Evolutionary conservation across 2,888 invertebrate species (phyloP).

Genomic region (Leucophora obtusa): DNA sequence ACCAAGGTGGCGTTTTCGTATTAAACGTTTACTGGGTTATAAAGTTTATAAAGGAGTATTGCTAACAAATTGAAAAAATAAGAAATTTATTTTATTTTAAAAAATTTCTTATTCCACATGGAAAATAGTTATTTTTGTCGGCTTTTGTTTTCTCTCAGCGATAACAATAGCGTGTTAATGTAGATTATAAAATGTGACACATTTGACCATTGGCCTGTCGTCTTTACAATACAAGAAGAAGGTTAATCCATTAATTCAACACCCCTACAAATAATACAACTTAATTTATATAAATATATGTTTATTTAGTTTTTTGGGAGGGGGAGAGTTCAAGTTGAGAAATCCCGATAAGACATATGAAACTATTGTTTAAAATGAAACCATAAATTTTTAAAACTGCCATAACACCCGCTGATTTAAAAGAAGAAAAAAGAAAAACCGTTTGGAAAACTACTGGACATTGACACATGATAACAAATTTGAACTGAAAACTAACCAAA

Average conservation of each 20-base stretch:
- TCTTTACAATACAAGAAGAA: slow-evolving; percentile 5
- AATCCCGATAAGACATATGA: slow-evolving; percentile 32
- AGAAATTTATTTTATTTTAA: not conserved
- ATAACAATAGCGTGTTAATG: slow-evolving; percentile 74
- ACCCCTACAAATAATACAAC: slow-evolving; percentile 52
- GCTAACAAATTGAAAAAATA: too few species aligned
- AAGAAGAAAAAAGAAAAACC: slow-evolving; percentile 29
- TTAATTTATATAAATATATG: too few species aligned
- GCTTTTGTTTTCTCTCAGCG: not conserved
- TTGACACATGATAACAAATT: slow-evolving; percentile 8
- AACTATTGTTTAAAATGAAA: slow-evolving; percentile 56
- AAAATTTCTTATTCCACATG: not conserved
- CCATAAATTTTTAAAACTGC: slow-evolving; percentile 58
- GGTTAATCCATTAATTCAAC: slow-evolving; percentile 56
- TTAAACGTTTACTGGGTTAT: too few species aligned
- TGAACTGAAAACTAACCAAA: not conserved
- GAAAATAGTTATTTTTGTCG: not conserved
- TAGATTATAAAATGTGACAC: slow-evolving; percentile 73
- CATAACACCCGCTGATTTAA: slow-evolving; percentile 60
- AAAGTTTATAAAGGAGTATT: too few species aligned
- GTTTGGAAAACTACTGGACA: slow-evolving; percentile 44
- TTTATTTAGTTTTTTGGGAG: not conserved
- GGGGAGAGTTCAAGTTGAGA: slow-evolving; percentile 12
- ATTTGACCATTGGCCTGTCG: slow-evolving; percentile 52
- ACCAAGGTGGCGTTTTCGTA: too few species aligned